Percentiles rank a stretch among this genome's conserved stretches.
phyloP scores from a whole-genome alignment of 2,797 vertebrate genomes.

The Vipera latastei region DNA sequence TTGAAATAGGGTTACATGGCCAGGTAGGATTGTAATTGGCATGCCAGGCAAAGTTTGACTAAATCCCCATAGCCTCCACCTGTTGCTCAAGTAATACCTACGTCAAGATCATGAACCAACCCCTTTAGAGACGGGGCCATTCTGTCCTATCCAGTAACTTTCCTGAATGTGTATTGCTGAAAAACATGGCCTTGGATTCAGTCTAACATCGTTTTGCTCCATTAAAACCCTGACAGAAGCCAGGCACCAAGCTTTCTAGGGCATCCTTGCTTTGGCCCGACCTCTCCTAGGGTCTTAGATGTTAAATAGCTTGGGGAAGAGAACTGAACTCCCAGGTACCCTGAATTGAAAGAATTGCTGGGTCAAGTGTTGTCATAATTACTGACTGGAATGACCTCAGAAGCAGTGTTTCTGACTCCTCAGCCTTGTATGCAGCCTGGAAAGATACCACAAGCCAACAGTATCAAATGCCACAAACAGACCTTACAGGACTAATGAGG shows the following conservation, averaged over 20 bases:
- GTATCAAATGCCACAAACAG: neutral
- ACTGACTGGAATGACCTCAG: neutral
- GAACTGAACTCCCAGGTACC: neutral
- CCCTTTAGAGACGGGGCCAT: neutral
- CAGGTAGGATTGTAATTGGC: neutral
- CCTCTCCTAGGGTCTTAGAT: neutral
- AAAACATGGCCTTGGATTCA: neutral
- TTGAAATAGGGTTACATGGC: neutral
- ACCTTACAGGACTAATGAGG: neutral
- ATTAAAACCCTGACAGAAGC: neutral
- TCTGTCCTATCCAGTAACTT: neutral
- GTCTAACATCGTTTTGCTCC: neutral
- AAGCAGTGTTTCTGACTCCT: neutral
- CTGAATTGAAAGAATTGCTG: neutral
- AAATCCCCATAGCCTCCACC: neutral
- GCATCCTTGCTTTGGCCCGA: neutral
- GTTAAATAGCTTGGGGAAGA: neutral
- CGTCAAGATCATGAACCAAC: neutral
- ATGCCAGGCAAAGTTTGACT: neutral
- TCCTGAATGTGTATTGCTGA: neutral
- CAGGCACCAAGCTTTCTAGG: neutral
- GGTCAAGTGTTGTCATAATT: neutral
- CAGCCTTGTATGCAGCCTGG: neutral
- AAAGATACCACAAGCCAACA: neutral
- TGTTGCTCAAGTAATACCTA: neutral